These are phyloP conservation scores for Drosophila equinoxialis DNA, from an alignment of 1,140 invertebrate species.

Conservation along the genomic window DNA sequence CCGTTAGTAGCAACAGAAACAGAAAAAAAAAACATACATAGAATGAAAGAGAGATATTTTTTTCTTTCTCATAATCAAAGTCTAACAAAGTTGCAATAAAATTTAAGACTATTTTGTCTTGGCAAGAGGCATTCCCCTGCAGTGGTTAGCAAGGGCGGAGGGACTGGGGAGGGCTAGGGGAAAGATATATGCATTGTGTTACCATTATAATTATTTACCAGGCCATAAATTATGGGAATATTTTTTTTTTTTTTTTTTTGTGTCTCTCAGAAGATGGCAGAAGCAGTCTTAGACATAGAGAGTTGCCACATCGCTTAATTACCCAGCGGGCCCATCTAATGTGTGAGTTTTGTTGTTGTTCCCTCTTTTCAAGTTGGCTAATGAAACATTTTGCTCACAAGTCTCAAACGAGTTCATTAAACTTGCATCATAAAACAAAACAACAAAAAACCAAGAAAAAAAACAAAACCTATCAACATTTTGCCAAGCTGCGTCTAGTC, in stretches of 20 bases:
- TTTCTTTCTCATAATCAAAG: constrained; percentile 75
- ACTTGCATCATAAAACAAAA: constrained; percentile 55
- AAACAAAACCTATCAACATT: constrained; percentile 27
- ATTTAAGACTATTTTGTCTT: constrained; percentile 75
- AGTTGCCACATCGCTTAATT: constrained; percentile 77
- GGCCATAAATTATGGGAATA: constrained; percentile 75
- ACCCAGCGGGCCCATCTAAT: constrained; percentile 62
- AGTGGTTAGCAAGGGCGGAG: not conserved
- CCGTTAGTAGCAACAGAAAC: constrained; percentile 32
- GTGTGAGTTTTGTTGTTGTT: constrained; percentile 39
- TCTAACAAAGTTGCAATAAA: constrained; percentile 72
- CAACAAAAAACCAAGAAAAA: constrained; percentile 20
- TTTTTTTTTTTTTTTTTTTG: not conserved
- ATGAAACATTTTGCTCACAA: constrained; percentile 65
- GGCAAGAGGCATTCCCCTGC: constrained; percentile 1
- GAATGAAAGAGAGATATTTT: constrained; percentile 7
- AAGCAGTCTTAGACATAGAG: constrained; percentile 18
- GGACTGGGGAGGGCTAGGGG: not conserved
- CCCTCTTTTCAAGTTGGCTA: constrained; percentile 35
- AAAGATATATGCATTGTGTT: constrained; percentile 57
- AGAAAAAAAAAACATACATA: not conserved
- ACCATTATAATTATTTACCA: constrained; percentile 77
- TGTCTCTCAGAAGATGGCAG: constrained; percentile 16
- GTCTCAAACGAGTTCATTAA: constrained; percentile 64
- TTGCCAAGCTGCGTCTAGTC: constrained; percentile 7